A percentile compares a stretch with the other conserved stretches of the same genome.
Conservation (phyloP, 2,797 vertebrate genomes). For the Vireo griseus region DNA sequence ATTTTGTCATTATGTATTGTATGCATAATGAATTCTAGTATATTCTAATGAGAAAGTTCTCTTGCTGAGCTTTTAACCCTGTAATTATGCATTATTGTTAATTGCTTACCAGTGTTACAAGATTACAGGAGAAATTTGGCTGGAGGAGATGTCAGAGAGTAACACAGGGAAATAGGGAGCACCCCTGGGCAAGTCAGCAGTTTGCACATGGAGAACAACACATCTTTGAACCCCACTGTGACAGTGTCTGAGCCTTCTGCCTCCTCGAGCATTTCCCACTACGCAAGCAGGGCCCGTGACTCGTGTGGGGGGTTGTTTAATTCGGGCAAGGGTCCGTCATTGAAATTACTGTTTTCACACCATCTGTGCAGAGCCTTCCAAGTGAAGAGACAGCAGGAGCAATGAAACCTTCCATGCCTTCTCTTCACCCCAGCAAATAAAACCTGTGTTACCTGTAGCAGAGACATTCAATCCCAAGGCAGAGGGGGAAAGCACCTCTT, state of each 20-base stretch:
- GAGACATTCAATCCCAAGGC: background rate
- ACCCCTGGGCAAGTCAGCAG: background rate
- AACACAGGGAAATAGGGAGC: background rate
- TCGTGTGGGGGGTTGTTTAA: background rate
- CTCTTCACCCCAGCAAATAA: background rate
- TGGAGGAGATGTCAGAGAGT: background rate
- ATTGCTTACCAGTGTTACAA: background rate
- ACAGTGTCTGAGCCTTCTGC: background rate
- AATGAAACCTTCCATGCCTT: background rate
- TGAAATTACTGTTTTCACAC: background rate
- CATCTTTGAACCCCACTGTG: background rate
- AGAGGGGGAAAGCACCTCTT: background rate
- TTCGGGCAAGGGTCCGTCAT: fast-evolving
- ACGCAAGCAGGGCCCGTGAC: background rate
- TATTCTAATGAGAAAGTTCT: background rate
- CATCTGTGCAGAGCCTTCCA: background rate
- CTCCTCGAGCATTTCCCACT: background rate
- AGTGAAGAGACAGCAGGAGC: background rate
- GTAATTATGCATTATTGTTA: background rate
- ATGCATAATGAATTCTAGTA: background rate
- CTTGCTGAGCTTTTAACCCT: background rate
- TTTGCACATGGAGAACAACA: background rate
- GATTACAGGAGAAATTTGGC: background rate
- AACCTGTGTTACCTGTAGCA: background rate
- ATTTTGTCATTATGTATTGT: background rate